Evolutionary conservation across 2,888 invertebrate species (phyloP), one percentile per base, ranked within the genome.

Genomic region (Catotricha subobsoleta): DNA sequence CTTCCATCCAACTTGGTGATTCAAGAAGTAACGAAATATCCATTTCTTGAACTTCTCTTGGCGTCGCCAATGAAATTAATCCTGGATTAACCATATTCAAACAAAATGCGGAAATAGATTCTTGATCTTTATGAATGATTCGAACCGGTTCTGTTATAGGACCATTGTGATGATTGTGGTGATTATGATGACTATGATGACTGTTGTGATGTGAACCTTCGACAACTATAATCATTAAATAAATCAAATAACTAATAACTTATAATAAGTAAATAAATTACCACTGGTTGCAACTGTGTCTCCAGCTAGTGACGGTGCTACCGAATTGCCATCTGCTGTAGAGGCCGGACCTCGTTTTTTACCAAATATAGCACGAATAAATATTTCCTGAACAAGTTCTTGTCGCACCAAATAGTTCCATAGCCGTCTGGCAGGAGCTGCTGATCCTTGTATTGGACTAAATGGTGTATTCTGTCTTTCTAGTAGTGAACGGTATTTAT

Each of bases 51-150:
- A 98, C 78, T 64, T 98, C 98, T 43, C 92, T 77, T 1, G 91
- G 87, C 35, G 95, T 98, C 6, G 95, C 88, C 49, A 98, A 72
- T 1, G 92, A 86, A 49, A 98, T 74, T 47, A 84, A 66, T 27
- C 88, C 86, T 40, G 76, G 72, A 49, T 78, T 80, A 15, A 81
- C 91, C 71, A 86, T 82, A 62, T 94, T 95, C 44, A 95, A 72
- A 57, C 95, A 94, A 69, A 98, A 98, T 25, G 97, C 88, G 41
- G 91, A 80, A 50, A 98, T 94, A 43, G 92, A 87, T 62, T 98
- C 98, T 64, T 94, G 94, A 57, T 98, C 98, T 65, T 97, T 95
- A 63, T 98, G 97, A 49, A 98, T 90, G 51, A 98, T 90, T 49
- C 94, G 74, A 44, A 92, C 87, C 9, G 90, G 88, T 55, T 88